phyloP scores from a whole-genome alignment of 2,888 invertebrate species.

The Eulithis prunata region DNA sequence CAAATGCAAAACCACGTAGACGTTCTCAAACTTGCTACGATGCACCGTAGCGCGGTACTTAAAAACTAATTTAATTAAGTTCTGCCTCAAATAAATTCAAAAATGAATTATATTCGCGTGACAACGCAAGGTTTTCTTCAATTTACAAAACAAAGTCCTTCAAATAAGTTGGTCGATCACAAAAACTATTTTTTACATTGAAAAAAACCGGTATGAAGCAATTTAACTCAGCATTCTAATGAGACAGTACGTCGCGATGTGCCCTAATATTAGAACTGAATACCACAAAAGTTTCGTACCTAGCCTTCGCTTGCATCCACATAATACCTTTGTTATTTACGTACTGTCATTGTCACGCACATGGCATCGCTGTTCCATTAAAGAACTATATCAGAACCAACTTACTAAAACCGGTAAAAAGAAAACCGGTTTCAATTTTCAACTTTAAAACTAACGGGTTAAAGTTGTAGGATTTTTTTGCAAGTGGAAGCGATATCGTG shows the following conservation, averaged over 20 bases:
- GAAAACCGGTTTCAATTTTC: conserved; percentile 32
- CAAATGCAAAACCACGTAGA: conserved; percentile 7
- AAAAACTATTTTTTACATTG: conserved; percentile 39
- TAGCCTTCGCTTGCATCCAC: conserved; percentile 60
- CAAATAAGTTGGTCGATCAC: conserved; percentile 34
- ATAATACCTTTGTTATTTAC: conserved; percentile 76
- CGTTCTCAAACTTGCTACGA: conserved; percentile 18
- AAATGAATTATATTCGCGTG: conserved; percentile 33
- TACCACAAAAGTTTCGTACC: conserved; percentile 62
- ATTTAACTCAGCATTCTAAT: conserved; percentile 40
- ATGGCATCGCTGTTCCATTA: conserved; percentile 76
- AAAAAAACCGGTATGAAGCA: conserved; percentile 32
- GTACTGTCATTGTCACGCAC: conserved; percentile 82
- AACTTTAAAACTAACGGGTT: conserved; percentile 36
- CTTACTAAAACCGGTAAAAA: conserved; percentile 31
- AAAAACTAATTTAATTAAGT: conserved; percentile 30
- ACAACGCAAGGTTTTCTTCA: conserved; percentile 35
- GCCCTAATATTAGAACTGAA: conserved; percentile 38
- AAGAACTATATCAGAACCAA: conserved; percentile 71
- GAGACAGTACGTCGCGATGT: conserved; percentile 37
- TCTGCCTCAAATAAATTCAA: conserved; percentile 24
- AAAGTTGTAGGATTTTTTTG: conserved; percentile 24
- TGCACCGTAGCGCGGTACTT: conserved; percentile 17
- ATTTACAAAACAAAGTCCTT: conserved; percentile 42
- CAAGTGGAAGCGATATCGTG: conserved; percentile 41